Evolutionary conservation across 2,888 invertebrate genomes (phyloP).

Genomic region (Scotopteryx bipunctaria): DNA sequence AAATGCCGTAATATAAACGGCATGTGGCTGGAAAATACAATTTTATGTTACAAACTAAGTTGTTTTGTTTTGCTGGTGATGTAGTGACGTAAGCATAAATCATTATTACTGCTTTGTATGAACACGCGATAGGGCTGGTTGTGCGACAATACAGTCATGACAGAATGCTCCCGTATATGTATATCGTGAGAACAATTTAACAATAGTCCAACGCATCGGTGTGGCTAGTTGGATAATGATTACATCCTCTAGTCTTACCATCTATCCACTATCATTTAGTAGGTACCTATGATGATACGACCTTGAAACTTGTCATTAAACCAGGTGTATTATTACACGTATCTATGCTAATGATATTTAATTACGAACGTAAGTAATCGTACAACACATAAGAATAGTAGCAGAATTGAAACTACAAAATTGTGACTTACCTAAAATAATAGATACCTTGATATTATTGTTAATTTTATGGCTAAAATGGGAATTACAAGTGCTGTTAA

Average conservation of each 20-base stretch:
- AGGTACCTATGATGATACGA: constrained; percentile 11
- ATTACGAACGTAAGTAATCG: no score
- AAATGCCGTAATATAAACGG: constrained; percentile 44
- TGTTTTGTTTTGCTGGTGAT: no score
- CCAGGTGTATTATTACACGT: background rate
- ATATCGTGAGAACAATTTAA: constrained; percentile 53
- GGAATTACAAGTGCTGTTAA: no score
- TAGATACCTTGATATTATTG: no score
- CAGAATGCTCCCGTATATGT: constrained; percentile 30
- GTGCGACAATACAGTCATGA: background rate
- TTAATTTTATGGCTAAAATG: no score
- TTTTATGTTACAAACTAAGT: no score
- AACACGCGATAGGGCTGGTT: background rate
- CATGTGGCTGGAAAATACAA: constrained; percentile 31
- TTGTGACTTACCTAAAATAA: no score
- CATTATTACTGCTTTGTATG: background rate
- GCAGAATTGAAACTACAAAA: no score
- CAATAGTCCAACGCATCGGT: constrained; percentile 51
- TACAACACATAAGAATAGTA: no score
- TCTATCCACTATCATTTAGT: constrained; percentile 26
- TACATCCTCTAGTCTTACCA: constrained; percentile 54
- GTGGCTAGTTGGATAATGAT: constrained; percentile 64
- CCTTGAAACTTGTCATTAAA: constrained; percentile 12
- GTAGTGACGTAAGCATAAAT: background rate
- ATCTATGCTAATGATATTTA: no score